Conservation (phyloP, 2,113 vertebrate genomes). For the Kryptolebias marmoratus region DNA sequence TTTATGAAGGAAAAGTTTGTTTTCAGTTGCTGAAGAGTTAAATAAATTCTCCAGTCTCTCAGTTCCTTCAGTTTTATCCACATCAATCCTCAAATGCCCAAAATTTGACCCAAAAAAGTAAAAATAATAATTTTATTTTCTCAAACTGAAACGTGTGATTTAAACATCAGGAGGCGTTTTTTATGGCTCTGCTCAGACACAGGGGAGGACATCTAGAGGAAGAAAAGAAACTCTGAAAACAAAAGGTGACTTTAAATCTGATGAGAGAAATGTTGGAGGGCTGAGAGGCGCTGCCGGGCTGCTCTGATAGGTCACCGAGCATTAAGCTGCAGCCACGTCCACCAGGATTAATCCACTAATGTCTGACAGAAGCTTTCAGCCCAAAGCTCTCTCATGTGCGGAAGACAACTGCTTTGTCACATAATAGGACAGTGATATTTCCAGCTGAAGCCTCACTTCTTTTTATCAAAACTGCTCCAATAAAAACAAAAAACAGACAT, state of each 20-base stretch:
- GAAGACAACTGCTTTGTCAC: constrained; percentile 40
- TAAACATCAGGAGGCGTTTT: too few relatives aligned
- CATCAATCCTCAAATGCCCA: too few relatives aligned
- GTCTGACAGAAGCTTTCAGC: constrained; percentile 69
- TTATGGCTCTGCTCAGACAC: not conserved
- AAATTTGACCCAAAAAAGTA: too few relatives aligned
- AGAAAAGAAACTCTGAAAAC: constrained; percentile 2
- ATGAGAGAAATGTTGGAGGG: not conserved
- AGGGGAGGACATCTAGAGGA: constrained; percentile 1
- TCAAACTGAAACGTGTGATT: too few relatives aligned
- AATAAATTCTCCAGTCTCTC: too few relatives aligned
- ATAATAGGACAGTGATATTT: constrained; percentile 45
- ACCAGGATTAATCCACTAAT: constrained; percentile 70
- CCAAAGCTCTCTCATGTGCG: constrained; percentile 55
- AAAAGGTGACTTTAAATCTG: not conserved
- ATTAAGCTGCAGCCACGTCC: constrained; percentile 59
- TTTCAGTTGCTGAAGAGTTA: too few relatives aligned
- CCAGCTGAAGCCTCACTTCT: not conserved
- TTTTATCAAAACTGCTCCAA: not conserved
- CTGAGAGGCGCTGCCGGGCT: constrained; percentile 52
- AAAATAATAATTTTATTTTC: too few relatives aligned
- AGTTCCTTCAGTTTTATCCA: too few relatives aligned
- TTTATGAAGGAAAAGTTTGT: too few relatives aligned
- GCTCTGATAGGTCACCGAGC: constrained; percentile 73
- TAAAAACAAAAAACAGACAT: not conserved